These are phyloP conservation scores for Melanchra persicariae DNA, from an alignment of 2,888 invertebrate genomes.

Conservation along the genomic window DNA sequence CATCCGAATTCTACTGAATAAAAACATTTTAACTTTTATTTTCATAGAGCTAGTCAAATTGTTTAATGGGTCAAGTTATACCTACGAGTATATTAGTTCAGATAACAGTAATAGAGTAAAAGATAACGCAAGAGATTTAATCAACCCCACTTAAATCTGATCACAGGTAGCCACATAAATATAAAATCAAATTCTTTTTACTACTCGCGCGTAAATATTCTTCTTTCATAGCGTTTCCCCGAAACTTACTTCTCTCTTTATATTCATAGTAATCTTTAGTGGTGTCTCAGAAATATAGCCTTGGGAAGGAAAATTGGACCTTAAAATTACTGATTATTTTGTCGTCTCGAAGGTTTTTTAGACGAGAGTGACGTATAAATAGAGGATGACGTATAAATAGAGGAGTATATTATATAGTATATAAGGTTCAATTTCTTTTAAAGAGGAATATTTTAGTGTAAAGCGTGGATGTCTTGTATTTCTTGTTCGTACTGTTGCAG, in stretches of 20 bases:
- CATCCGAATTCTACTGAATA: background rate
- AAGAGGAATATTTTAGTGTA: background rate
- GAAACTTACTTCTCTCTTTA: slow-evolving; percentile 22
- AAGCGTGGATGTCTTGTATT: background rate
- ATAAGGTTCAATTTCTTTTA: background rate
- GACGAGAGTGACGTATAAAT: slow-evolving; percentile 12
- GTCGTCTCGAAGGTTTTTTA: slow-evolving; percentile 24
- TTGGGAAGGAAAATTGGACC: slow-evolving; percentile 33
- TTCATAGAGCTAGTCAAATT: slow-evolving; percentile 6
- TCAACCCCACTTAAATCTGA: background rate
- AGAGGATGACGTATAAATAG: background rate
- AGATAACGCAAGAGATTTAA: slow-evolving; percentile 21
- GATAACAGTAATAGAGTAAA: slow-evolving; percentile 19
- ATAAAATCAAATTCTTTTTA: slow-evolving; percentile 44
- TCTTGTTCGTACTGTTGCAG: no score
- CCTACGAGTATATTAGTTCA: background rate
- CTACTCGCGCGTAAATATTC: background rate
- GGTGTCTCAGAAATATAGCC: slow-evolving; percentile 31
- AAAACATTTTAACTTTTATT: slow-evolving; percentile 12
- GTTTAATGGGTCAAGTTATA: slow-evolving; percentile 28
- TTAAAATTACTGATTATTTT: slow-evolving; percentile 56
- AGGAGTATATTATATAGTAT: background rate
- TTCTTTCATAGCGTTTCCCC: background rate
- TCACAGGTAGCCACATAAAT: slow-evolving; percentile 26
- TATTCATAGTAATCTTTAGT: slow-evolving; percentile 37